Conservation (phyloP, 1,140 invertebrate species). For the Nomia melanderi region DNA sequence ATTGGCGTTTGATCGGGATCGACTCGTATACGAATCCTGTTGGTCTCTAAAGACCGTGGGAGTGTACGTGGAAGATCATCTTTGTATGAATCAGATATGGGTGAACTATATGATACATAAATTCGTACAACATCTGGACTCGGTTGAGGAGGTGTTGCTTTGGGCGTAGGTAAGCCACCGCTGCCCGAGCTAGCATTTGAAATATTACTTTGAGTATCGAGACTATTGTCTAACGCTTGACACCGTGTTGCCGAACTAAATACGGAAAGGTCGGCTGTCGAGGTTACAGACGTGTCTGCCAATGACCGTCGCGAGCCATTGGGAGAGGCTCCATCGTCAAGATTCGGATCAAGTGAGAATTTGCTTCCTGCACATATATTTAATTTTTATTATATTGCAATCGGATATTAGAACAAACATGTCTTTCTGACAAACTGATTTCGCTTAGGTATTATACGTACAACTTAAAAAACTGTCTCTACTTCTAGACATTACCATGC, state of each 20-base stretch:
- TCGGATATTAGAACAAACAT: constrained; percentile 10
- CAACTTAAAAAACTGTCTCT: constrained; percentile 1
- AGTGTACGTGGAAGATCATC: constrained; percentile 81
- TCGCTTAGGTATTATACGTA: constrained; percentile 31
- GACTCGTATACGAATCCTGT: constrained; percentile 85
- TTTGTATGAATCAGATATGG: constrained; percentile 80
- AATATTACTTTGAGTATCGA: constrained; percentile 88
- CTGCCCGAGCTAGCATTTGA: constrained; percentile 84
- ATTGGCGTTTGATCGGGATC: constrained; percentile 86
- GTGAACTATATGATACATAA: constrained; percentile 86
- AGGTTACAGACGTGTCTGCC: constrained; percentile 91
- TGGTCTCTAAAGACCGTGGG: constrained; percentile 80
- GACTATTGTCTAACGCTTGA: constrained; percentile 87
- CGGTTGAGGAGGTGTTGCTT: constrained; percentile 83
- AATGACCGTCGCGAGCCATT: constrained; percentile 88
- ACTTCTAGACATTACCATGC: not conserved
- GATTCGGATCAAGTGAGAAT: constrained; percentile 85
- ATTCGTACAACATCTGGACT: constrained; percentile 88
- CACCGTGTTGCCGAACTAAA: constrained; percentile 88
- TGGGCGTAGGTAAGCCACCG: constrained; percentile 85
- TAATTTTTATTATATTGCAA: constrained; percentile 38
- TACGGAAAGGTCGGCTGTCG: constrained; percentile 90
- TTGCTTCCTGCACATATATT: constrained; percentile 82
- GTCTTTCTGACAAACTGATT: constrained; percentile 6
- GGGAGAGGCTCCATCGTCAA: constrained; percentile 85